These are phyloP conservation scores for Hiodon alosoides DNA, from an alignment of 2,113 vertebrate genomes.

Conservation along the genomic window DNA sequence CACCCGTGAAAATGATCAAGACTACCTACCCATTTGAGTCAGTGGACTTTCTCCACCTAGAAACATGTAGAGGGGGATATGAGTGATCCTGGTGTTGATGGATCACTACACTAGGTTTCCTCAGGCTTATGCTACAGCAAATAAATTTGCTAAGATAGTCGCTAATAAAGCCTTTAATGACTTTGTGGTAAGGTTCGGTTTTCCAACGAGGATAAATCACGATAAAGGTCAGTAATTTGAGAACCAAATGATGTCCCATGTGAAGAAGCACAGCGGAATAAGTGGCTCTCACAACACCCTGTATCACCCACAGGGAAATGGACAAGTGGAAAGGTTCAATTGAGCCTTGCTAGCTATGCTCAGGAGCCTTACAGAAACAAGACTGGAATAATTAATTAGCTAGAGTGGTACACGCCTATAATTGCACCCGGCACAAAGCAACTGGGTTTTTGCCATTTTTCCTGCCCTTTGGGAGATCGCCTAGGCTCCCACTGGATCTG, in stretches of 20 bases:
- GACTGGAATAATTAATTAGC: conserved; percentile 4
- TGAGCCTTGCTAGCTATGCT: background rate
- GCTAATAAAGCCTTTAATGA: background rate
- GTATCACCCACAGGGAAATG: conserved; percentile 16
- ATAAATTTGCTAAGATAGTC: conserved; percentile 6
- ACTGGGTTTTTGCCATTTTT: background rate
- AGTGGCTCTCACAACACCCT: conserved; percentile 1
- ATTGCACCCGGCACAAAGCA: conserved; percentile 7
- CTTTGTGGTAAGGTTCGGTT: background rate
- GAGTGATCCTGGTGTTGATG: conserved; percentile 24
- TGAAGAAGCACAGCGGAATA: background rate
- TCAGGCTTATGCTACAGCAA: conserved; percentile 14
- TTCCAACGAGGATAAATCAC: conserved; percentile 2
- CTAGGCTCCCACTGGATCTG: background rate
- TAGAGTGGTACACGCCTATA: conserved; percentile 18
- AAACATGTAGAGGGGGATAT: conserved; percentile 21
- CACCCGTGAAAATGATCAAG: background rate
- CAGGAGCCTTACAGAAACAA: background rate
- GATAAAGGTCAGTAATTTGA: conserved; percentile 14
- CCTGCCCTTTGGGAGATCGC: conserved; percentile 1
- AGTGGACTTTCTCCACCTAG: conserved; percentile 25
- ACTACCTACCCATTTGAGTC: conserved; percentile 24
- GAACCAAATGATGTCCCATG: conserved; percentile 8
- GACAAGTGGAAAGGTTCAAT: conserved; percentile 10
- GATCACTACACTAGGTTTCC: conserved; percentile 27